These are phyloP conservation scores for Hoplias malabaricus DNA, from an alignment of 2,113 vertebrate genomes.

Conservation along the genomic window DNA sequence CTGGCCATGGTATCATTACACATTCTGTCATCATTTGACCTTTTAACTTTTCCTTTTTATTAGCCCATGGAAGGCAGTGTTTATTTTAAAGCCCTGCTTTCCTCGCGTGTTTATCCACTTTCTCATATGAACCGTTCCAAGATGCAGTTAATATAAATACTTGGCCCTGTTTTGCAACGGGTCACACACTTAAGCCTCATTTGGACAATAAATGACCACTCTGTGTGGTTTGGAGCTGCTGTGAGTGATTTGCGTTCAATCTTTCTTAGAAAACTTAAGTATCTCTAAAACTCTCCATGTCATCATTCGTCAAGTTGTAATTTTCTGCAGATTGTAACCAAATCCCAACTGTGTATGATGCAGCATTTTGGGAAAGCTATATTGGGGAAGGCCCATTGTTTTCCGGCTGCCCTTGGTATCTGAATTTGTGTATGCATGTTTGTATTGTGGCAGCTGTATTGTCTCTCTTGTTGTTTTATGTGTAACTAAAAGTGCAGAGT, in stretches of 20 bases:
- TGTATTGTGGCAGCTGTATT: background rate
- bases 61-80: background rate
- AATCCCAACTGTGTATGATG: background rate
- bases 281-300: background rate
- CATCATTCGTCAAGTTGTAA: background rate
- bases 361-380: background rate
- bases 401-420: background rate
- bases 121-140: conserved; percentile 18
- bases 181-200: background rate
- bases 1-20: background rate
- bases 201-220: conserved; percentile 32
- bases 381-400: background rate
- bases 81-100: conserved; percentile 16
- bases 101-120: conserved; percentile 34
- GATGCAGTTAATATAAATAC: conserved; percentile 39
- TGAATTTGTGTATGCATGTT: background rate
- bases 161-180: conserved; percentile 27
- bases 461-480: conserved; percentile 9
- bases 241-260: background rate
- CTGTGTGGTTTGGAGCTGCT: conserved; percentile 4
- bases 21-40: background rate
- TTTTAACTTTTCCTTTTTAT: background rate
- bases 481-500: conserved; percentile 23
- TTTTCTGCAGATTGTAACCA: background rate
- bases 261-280: background rate